Conservation (phyloP, 2,888 invertebrate genomes). For the Acrocyrtus sp. region DNA sequence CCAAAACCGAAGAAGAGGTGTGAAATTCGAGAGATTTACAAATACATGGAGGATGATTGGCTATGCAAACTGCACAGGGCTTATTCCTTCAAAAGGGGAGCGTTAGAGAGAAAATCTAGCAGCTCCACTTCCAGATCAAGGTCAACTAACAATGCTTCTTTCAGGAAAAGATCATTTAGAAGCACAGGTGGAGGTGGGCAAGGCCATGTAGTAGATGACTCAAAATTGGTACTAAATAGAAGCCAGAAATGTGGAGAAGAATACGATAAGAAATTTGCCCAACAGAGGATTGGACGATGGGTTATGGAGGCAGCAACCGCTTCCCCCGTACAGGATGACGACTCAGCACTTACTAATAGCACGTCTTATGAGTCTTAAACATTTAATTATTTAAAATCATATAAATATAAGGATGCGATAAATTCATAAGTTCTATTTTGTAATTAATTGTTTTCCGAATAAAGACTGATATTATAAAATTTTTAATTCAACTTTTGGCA, state of each 20-base stretch:
- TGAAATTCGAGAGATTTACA: conserved; percentile 71
- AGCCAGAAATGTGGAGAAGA: conserved; percentile 35
- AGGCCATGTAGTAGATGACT: conserved; percentile 20
- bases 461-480: no score
- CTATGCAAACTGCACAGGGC: conserved; percentile 58
- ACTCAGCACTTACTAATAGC: no score
- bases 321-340: not conserved
- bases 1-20: conserved; percentile 76
- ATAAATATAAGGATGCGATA: not conserved
- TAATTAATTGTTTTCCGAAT: not conserved
- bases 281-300: conserved; percentile 52
- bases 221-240: no score
- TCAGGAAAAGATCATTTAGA: conserved; percentile 46
- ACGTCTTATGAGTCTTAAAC: not conserved
- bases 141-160: conserved; percentile 46
- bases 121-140: conserved; percentile 50
- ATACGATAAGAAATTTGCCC: conserved; percentile 41
- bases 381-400: not conserved
- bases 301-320: conserved; percentile 31
- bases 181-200: no score
- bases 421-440: not conserved
- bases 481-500: no score
- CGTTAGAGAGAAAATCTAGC: conserved; percentile 51
- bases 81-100: conserved; percentile 39
- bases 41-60: conserved; percentile 74